Evolutionary conservation across 1,140 invertebrate genomes (phyloP), one percentile per base, ranked within the genome.

Genomic region (Halesus radiatus): DNA sequence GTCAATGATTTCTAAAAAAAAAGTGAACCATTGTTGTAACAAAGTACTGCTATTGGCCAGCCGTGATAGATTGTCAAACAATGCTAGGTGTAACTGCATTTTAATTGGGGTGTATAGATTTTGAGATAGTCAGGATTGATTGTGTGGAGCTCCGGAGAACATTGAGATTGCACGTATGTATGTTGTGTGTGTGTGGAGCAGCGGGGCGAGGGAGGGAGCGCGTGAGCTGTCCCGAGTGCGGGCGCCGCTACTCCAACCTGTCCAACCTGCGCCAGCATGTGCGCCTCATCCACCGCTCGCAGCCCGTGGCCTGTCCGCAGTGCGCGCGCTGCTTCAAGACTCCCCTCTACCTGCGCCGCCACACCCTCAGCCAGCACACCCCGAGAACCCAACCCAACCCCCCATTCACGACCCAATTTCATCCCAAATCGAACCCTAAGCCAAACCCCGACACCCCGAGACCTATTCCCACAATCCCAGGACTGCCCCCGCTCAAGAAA

Each of bases 211-310:
- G 75, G 77, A 83, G 83, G 84, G 87, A 84, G 84, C 85, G 86
- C 68, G 86, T 86, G 83, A 85, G 85, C 83, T 94, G 94, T 91
- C 92, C 92, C 86, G 92, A 93, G 89, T 95, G 94, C 90, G 93
- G 94, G 85, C 93, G 93, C 86, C 92, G 94, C 87, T 94, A 95
- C 91, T 94, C 93, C 91, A 94, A 94, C 90, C 91, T 94, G 87
- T 94, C 93, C 86, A 94, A 95, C 90, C 92, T 94, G 86, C 91
- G 93, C 84, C 94, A 95, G 89, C 94, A 95, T 89, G 94, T 94
- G 90, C 93, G 93, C 86, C 92, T 94, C 83, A 94, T 95, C 89
- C 94, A 95, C 90, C 93, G 93, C 90, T 93, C 94, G 85, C 93
- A 93, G 88, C 93, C 92, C 88, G 93, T 94, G 84, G 92, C 91